Percentiles rank a stretch among this genome's conserved stretches.
Conservation (phyloP, 1,140 invertebrate species). For the Monomorium pharaonis region DNA sequence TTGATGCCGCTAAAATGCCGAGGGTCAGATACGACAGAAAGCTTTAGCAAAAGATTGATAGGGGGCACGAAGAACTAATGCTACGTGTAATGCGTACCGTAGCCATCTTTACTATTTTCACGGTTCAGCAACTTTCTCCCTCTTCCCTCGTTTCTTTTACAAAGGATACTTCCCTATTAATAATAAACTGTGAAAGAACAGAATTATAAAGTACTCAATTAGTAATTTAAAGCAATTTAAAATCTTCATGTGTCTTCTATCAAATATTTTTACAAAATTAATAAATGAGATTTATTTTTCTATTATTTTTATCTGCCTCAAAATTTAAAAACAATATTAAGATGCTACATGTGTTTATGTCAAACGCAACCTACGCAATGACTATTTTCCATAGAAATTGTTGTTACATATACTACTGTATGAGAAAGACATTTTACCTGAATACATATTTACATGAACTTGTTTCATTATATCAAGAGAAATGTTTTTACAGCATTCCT, state of each 20-base stretch:
- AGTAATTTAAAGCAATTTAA: neutral
- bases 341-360: neutral
- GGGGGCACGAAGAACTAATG: neutral
- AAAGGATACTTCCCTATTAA: neutral
- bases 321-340: neutral
- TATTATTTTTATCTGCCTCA: neutral
- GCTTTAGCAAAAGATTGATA: conserved; percentile 9
- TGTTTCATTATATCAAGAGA: neutral
- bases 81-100: neutral
- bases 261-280: neutral
- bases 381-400: neutral
- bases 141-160: conserved; percentile 2
- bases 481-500: neutral
- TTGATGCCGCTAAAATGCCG: neutral
- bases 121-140: neutral
- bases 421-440: neutral
- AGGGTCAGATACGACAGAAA: neutral
- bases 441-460: neutral
- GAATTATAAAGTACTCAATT: neutral
- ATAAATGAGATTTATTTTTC: neutral
- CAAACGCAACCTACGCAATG: neutral
- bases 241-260: neutral
- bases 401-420: neutral
- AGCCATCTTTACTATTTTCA: conserved; percentile 38
- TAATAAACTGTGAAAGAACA: neutral